These are phyloP conservation scores for Philaenus spumarius DNA, from an alignment of 1,140 invertebrate species.

Conservation along the genomic window DNA sequence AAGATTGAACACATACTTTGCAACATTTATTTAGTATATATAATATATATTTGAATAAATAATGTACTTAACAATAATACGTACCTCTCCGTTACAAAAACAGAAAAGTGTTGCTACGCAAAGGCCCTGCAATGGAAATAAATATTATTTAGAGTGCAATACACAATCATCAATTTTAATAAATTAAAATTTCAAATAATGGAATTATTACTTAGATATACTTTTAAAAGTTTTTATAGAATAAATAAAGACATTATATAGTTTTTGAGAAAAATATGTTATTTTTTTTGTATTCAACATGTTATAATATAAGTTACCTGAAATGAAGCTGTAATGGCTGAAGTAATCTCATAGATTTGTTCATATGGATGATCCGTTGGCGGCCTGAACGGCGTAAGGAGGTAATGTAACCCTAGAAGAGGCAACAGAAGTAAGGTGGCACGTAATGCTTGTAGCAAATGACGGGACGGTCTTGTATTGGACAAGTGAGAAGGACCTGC, in stretches of 20 bases:
- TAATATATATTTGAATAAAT: too few species aligned
- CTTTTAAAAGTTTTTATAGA: constrained; percentile 5
- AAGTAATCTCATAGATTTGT: constrained; percentile 71
- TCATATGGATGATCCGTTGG: constrained; percentile 59
- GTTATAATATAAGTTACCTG: constrained; percentile 59
- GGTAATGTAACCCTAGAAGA: constrained; percentile 74
- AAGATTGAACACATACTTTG: too few species aligned
- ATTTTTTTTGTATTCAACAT: constrained; percentile 11
- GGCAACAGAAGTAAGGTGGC: constrained; percentile 84
- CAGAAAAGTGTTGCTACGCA: constrained; percentile 89
- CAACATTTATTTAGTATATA: too few species aligned
- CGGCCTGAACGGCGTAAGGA: constrained; percentile 84
- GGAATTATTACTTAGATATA: too few species aligned
- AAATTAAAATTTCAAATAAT: too few species aligned
- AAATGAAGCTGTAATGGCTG: constrained; percentile 78
- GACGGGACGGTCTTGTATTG: constrained; percentile 14
- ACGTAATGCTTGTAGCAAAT: constrained; percentile 33
- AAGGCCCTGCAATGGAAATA: constrained; percentile 78
- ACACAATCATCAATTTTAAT: too few species aligned
- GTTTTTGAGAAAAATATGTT: too few species aligned
- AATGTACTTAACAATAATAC: constrained; percentile 18
- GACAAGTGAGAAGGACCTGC: constrained; percentile 48
- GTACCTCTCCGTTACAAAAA: constrained; percentile 92
- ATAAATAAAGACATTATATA: too few species aligned
- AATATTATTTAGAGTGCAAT: too few species aligned